phyloP scores from a whole-genome alignment of 2,113 vertebrate species.

The Otolemur garnettii region DNA sequence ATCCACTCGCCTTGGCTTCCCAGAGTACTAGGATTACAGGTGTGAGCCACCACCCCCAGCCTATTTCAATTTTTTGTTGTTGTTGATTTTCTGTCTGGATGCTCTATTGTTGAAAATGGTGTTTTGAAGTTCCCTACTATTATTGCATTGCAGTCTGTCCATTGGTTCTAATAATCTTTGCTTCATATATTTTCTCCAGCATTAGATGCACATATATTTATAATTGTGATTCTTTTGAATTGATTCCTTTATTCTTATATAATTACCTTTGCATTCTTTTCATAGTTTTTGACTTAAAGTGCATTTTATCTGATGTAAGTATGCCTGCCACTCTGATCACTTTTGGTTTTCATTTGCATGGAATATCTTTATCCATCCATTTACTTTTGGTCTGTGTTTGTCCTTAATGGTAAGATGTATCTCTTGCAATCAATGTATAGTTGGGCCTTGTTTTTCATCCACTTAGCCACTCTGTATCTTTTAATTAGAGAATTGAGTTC shows the following conservation, averaged over 20 bases:
- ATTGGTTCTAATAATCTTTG: not conserved
- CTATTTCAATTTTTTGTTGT: too few relatives aligned
- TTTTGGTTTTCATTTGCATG: not conserved
- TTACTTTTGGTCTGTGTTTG: not conserved
- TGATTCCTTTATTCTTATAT: not conserved
- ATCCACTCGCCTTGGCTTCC: too few relatives aligned
- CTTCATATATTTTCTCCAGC: not conserved
- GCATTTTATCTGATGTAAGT: not conserved
- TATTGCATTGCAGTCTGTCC: not conserved
- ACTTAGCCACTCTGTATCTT: not conserved
- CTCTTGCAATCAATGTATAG: not conserved
- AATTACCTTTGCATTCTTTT: not conserved
- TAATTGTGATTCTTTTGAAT: not conserved
- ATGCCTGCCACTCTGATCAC: not conserved
- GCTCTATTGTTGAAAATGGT: not conserved
- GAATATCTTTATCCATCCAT: not conserved
- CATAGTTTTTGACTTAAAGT: not conserved
- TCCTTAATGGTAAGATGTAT: not conserved
- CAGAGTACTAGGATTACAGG: too few relatives aligned
- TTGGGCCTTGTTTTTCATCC: not conserved
- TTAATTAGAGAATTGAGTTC: not conserved
- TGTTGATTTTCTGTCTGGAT: not conserved
- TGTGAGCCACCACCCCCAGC: too few relatives aligned
- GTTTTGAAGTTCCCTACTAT: not conserved
- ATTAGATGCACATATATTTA: not conserved